Percentiles rank a stretch among this genome's conserved stretches.
These are phyloP conservation scores for Mirounga angustirostris DNA, from an alignment of 2,113 vertebrate genomes.

Conservation along the genomic window DNA sequence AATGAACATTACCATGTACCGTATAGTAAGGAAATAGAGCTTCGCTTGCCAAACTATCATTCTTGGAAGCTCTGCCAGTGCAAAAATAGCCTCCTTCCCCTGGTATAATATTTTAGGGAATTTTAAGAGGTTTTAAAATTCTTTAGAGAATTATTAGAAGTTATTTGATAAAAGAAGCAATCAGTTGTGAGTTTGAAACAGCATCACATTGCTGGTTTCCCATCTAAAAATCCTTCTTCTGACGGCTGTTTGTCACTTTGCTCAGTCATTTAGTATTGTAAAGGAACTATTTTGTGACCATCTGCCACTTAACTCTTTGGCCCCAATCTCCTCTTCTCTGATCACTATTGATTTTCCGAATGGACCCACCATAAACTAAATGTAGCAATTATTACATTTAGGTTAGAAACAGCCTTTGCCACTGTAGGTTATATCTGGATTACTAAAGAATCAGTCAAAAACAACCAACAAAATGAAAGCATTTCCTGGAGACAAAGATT, in stretches of 20 bases:
- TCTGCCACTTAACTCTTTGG: constrained; percentile 81
- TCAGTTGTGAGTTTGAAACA: constrained; percentile 72
- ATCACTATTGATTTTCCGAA: constrained; percentile 65
- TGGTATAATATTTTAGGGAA: constrained; percentile 62
- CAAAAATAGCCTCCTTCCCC: constrained; percentile 67
- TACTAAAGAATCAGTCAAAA: constrained; percentile 73
- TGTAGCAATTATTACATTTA: constrained; percentile 73
- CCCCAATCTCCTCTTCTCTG: constrained; percentile 26
- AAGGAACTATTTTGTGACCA: constrained; percentile 72
- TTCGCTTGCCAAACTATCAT: constrained; percentile 75
- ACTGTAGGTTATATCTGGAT: constrained; percentile 76
- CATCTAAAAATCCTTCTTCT: background rate
- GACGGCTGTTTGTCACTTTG: constrained; percentile 57
- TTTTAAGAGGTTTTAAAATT: constrained; percentile 72
- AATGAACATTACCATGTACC: constrained; percentile 73
- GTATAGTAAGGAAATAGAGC: constrained; percentile 66
- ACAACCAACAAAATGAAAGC: constrained; percentile 68
- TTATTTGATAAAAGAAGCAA: constrained; percentile 74
- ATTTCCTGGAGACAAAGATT: constrained; percentile 61
- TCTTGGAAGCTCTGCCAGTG: constrained; percentile 61
- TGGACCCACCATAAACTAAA: constrained; percentile 75
- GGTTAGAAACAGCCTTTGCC: constrained; percentile 68
- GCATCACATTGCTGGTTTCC: background rate
- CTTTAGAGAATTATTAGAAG: constrained; percentile 67
- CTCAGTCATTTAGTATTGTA: constrained; percentile 37